phyloP scores from a whole-genome alignment of 2,888 invertebrate species.

The Caenorhabditis sp. region DNA sequence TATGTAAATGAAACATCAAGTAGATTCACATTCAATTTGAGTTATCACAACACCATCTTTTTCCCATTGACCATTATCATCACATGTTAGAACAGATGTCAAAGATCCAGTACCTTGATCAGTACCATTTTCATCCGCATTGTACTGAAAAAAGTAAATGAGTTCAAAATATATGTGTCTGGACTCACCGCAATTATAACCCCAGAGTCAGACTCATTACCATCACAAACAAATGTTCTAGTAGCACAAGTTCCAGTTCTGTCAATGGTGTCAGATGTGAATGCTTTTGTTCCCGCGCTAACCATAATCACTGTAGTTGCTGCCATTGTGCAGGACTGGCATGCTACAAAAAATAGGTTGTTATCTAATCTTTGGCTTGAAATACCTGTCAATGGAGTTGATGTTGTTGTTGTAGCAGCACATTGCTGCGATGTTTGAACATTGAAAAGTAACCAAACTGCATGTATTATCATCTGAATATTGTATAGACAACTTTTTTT shows the following conservation, averaged over 20 bases:
- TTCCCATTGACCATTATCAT: conserved; percentile 26
- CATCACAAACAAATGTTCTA: conserved; percentile 30
- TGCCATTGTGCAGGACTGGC: conserved; percentile 6
- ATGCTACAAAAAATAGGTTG: neutral
- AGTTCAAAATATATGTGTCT: neutral
- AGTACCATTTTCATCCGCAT: conserved; percentile 17
- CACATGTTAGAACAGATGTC: conserved; percentile 13
- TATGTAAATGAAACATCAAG: too few species aligned
- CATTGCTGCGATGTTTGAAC: neutral
- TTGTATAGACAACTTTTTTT: too few species aligned
- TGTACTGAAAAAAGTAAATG: conserved; percentile 18
- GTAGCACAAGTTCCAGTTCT: conserved; percentile 24
- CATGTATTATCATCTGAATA: neutral
- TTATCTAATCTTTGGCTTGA: too few species aligned
- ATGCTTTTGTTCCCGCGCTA: conserved; percentile 27
- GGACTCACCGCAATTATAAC: conserved; percentile 22
- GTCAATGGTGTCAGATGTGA: conserved; percentile 31
- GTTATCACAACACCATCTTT: conserved; percentile 24
- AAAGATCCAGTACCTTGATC: conserved; percentile 9
- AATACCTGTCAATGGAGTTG: neutral
- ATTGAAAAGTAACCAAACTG: neutral
- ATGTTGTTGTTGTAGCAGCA: too few species aligned
- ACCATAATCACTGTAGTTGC: conserved; percentile 5
- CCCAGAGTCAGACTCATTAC: conserved; percentile 6
- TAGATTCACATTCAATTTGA: conserved; percentile 28